Percentiles rank a stretch among this genome's conserved stretches.
phyloP scores from a whole-genome alignment of 2,113 vertebrate genomes.

The Cyprinodon brontotheroides region DNA sequence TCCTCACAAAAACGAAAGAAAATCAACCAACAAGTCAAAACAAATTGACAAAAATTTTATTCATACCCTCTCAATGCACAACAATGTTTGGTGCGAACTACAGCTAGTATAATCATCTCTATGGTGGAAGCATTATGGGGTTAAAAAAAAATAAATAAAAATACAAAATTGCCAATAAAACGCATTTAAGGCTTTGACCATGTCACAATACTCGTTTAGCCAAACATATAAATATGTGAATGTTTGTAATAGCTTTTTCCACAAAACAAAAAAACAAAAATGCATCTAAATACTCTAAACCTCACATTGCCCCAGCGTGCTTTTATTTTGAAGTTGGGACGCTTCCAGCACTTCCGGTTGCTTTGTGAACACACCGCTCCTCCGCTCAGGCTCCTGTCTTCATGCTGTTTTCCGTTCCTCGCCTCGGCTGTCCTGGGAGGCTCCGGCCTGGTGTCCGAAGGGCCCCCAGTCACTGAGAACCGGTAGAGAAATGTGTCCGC shows the following conservation, averaged over 20 bases:
- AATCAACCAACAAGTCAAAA: no score
- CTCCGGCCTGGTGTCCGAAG: conserved; percentile 36
- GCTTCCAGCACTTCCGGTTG: conserved; percentile 5
- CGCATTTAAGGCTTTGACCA: no score
- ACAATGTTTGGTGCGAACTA: no score
- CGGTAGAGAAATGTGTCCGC: conserved; percentile 72
- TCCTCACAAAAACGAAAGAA: no score
- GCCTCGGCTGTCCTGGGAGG: background rate
- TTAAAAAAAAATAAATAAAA: conserved; percentile 4
- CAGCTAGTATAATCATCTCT: no score
- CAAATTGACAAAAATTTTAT: no score
- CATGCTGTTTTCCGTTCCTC: background rate
- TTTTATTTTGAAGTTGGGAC: conserved; percentile 39
- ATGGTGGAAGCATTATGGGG: background rate
- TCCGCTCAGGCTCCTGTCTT: background rate
- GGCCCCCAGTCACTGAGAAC: conserved; percentile 11
- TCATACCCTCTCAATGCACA: no score
- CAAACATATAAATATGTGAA: background rate
- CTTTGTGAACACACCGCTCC: background rate
- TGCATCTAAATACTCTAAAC: background rate
- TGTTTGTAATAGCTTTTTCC: background rate
- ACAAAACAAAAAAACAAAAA: background rate
- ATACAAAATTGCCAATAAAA: background rate
- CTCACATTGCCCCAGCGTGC: background rate
- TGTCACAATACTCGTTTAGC: no score